Percentiles rank a stretch among this genome's conserved stretches.
phyloP scores from a whole-genome alignment of 2,888 invertebrate genomes.

The Glyphotaelius pellucidus region DNA sequence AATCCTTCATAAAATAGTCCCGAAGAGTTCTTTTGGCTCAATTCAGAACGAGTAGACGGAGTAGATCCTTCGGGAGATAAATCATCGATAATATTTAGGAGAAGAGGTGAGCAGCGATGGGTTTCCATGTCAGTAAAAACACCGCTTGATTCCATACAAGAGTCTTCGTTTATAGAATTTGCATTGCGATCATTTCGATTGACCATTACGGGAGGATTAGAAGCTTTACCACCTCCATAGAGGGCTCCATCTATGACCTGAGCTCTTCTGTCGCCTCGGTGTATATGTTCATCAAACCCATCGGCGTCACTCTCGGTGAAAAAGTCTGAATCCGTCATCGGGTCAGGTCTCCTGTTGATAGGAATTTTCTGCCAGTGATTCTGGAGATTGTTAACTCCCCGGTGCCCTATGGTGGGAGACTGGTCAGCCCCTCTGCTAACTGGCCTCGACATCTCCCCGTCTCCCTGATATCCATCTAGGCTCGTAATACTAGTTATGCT shows the following conservation, averaged over 20 bases:
- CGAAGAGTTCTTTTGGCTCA: constrained; percentile 74
- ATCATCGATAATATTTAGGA: constrained; percentile 81
- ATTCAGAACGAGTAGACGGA: constrained; percentile 77
- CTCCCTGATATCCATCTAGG: constrained; percentile 95
- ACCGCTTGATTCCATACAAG: constrained; percentile 92
- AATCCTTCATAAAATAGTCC: constrained; percentile 60
- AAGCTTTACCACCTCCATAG: constrained; percentile 85
- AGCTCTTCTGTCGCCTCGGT: constrained; percentile 84
- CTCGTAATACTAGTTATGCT: constrained; percentile 95
- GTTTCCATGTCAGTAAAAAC: constrained; percentile 92
- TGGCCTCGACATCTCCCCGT: constrained; percentile 92
- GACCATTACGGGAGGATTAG: constrained; percentile 77
- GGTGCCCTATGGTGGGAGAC: constrained; percentile 79
- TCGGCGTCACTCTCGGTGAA: constrained; percentile 94
- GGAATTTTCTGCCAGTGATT: constrained; percentile 80
- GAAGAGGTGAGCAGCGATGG: constrained; percentile 75
- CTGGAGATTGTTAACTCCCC: constrained; percentile 76
- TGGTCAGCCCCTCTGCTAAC: constrained; percentile 89
- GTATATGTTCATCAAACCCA: constrained; percentile 85
- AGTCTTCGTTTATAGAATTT: constrained; percentile 78
- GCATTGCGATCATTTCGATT: constrained; percentile 75
- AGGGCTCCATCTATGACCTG: constrained; percentile 93
- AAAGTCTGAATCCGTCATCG: constrained; percentile 95
- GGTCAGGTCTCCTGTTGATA: constrained; percentile 84
- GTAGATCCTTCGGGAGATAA: constrained; percentile 82